phyloP scores from a whole-genome alignment of 1,140 invertebrate genomes.

The Pseudomyrmex dendroicus region DNA sequence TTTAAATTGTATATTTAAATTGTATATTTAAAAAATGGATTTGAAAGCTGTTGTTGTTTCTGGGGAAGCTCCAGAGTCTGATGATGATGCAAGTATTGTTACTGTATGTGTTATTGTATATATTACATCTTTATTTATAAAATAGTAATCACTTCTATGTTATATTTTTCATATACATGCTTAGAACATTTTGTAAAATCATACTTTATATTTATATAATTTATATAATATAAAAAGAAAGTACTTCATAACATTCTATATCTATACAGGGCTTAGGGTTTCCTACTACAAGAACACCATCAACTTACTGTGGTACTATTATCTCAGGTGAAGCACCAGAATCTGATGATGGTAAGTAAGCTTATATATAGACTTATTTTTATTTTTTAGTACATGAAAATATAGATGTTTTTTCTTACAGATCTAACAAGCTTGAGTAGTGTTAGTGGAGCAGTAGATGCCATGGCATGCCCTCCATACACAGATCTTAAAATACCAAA shows the following conservation, averaged over 20 bases:
- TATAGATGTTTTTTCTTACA: constrained; percentile 53
- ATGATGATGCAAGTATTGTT: constrained; percentile 80
- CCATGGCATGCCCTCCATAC: constrained; percentile 80
- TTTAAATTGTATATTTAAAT: too few species aligned
- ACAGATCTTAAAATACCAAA: constrained; percentile 76
- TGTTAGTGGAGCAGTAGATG: constrained; percentile 80
- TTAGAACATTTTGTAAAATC: too few species aligned
- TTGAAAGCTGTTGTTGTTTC: constrained; percentile 82
- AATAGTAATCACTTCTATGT: too few species aligned
- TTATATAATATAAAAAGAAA: constrained; percentile 30
- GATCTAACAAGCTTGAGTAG: constrained; percentile 80
- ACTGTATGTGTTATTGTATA: constrained; percentile 72
- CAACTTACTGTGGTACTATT: constrained; percentile 80
- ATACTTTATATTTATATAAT: background rate
- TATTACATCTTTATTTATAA: constrained; percentile 9
- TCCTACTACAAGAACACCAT: constrained; percentile 67
- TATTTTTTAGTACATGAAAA: constrained; percentile 5
- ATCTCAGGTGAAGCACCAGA: constrained; percentile 83
- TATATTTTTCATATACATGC: too few species aligned
- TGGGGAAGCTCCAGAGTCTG: constrained; percentile 84
- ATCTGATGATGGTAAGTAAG: constrained; percentile 80
- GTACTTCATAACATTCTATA: constrained; percentile 25
- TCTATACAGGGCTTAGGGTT: constrained; percentile 76
- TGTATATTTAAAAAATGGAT: constrained; percentile 73
- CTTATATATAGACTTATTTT: background rate